These are phyloP conservation scores for Dicycla oo DNA, from an alignment of 2,888 invertebrate genomes.

Conservation along the genomic window DNA sequence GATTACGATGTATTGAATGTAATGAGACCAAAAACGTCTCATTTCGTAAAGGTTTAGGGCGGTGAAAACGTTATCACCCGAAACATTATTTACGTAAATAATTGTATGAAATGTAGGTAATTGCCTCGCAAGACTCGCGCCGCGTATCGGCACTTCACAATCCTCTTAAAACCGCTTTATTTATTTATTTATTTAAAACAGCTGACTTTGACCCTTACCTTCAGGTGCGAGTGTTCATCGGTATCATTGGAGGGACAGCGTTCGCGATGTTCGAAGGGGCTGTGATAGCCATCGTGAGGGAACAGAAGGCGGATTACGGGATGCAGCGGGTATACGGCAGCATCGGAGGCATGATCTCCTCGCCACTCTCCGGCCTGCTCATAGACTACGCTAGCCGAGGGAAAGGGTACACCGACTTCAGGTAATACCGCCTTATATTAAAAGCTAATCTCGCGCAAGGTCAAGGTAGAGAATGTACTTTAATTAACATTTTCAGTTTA, in stretches of 20 bases:
- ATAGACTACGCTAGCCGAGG: constrained; percentile 94
- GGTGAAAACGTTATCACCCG: no score
- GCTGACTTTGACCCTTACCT: not conserved
- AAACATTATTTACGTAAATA: no score
- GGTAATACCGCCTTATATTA: constrained; percentile 81
- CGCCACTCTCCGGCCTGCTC: constrained; percentile 93
- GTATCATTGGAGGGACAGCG: constrained; percentile 93
- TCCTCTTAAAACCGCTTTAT: not conserved
- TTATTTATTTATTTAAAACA: not conserved
- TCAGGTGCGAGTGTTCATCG: constrained; percentile 90
- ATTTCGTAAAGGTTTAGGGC: no score
- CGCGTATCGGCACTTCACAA: no score
- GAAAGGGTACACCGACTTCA: constrained; percentile 93
- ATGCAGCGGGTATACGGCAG: constrained; percentile 94
- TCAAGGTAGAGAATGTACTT: constrained; percentile 13
- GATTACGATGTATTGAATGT: no score
- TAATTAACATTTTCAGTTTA: constrained; percentile 25
- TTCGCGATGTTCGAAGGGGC: constrained; percentile 96
- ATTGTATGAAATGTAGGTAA: no score
- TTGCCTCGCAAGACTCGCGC: no score
- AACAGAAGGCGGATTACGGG: constrained; percentile 94
- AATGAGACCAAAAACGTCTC: no score
- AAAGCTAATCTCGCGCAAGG: constrained; percentile 12
- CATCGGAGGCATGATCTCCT: constrained; percentile 95
- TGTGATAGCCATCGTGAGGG: constrained; percentile 93